Evolutionary conservation across 2,797 vertebrate species (phyloP).

Genomic region (Odontamblyopus lacepedii): DNA sequence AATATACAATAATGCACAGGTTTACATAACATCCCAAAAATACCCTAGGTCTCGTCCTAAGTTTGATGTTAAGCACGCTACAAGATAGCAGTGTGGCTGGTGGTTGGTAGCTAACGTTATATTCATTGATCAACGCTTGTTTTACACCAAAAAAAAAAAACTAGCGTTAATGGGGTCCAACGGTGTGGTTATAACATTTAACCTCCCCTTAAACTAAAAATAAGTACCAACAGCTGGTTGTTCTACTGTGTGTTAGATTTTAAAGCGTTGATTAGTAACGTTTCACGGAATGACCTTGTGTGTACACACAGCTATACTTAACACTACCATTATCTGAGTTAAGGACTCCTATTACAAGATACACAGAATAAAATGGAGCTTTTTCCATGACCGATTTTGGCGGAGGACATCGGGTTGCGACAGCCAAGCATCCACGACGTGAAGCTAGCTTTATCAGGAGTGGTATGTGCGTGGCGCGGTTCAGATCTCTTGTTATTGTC

Average conservation of each 20-base stretch:
- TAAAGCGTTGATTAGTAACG: neutral
- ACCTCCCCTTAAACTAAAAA: neutral
- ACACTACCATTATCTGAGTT: neutral
- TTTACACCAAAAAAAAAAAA: too few species aligned
- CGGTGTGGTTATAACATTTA: neutral
- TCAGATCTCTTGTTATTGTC: neutral
- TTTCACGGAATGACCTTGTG: neutral
- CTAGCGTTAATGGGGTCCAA: too few species aligned
- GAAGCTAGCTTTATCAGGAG: neutral
- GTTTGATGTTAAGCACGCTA: neutral
- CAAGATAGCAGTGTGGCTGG: neutral
- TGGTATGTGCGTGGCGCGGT: constrained; percentile 12
- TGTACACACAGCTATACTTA: neutral
- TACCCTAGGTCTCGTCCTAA: neutral
- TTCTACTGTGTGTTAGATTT: too few species aligned
- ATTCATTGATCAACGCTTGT: neutral
- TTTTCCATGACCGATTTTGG: neutral
- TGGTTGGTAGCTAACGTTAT: neutral
- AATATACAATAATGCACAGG: too few species aligned
- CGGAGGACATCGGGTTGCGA: constrained; percentile 12
- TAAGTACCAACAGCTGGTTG: neutral
- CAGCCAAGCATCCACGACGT: constrained; percentile 42
- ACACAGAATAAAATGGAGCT: neutral
- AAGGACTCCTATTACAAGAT: neutral
- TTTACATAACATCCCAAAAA: neutral